These are phyloP conservation scores for Microtus ochrogaster DNA, from an alignment of 2,113 vertebrate species.

Conservation along the genomic window DNA sequence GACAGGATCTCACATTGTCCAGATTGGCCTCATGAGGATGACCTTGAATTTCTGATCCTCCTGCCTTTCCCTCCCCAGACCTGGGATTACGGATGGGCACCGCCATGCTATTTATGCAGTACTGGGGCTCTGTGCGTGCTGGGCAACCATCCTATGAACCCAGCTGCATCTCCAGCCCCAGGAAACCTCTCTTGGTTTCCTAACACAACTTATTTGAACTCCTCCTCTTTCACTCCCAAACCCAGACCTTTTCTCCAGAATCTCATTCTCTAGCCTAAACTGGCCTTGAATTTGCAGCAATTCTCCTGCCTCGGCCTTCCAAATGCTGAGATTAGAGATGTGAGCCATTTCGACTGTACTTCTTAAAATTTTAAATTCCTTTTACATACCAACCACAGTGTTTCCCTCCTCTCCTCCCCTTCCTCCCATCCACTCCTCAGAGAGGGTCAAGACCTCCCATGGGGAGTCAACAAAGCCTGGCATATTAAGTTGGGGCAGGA, in stretches of 20 bases:
- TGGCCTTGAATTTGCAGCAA: neutral
- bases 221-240: too few species aligned
- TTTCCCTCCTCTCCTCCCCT: too few species aligned
- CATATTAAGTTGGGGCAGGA: too few species aligned
- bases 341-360: neutral
- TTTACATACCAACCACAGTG: too few species aligned
- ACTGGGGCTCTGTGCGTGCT: neutral
- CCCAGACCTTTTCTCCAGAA: too few species aligned
- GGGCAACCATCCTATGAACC: too few species aligned
- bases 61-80: neutral
- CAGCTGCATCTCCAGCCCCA: neutral
- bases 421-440: too few species aligned
- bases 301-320: neutral
- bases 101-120: neutral
- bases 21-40: too few species aligned
- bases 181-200: slow-evolving; percentile 27
- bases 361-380: neutral
- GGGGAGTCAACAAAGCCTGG: too few species aligned
- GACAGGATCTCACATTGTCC: neutral
- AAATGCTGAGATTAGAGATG: neutral
- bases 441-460: too few species aligned
- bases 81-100: neutral
- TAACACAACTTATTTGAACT: neutral
- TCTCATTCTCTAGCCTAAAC: neutral
- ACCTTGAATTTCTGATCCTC: neutral